Percentiles rank a stretch among this genome's conserved stretches.
Conservation (phyloP, 1,140 invertebrate genomes). For the Battus philenor region DNA sequence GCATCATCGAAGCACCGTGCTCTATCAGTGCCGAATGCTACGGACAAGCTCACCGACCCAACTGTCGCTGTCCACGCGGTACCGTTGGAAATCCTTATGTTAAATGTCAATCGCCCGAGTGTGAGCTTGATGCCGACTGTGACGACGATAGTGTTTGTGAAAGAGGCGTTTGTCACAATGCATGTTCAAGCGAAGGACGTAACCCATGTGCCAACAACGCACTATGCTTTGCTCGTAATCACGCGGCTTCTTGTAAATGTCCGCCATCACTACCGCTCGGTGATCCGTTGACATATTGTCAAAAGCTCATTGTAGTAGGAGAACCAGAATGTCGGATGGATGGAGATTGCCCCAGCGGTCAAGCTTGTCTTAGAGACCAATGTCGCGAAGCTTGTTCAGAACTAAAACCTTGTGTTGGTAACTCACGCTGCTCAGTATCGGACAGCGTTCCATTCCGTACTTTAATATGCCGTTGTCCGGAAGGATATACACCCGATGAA, state of each 20-base stretch:
- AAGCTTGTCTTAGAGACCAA: constrained; percentile 87
- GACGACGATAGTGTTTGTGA: constrained; percentile 82
- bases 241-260: constrained; percentile 85
- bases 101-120: constrained; percentile 87
- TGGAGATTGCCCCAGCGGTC: constrained; percentile 85
- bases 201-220: constrained; percentile 88
- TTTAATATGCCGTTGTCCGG: constrained; percentile 89
- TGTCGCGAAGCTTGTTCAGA: constrained; percentile 87
- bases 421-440: constrained; percentile 85
- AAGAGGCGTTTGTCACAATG: constrained; percentile 83
- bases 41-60: constrained; percentile 84
- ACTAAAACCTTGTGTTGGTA: constrained; percentile 83
- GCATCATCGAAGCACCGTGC: constrained; percentile 86
- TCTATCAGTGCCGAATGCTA: constrained; percentile 89
- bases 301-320: constrained; percentile 67
- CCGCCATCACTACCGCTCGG: constrained; percentile 84
- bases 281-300: constrained; percentile 87
- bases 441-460: constrained; percentile 89
- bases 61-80: constrained; percentile 85
- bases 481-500: constrained; percentile 87
- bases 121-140: constrained; percentile 85
- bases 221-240: constrained; percentile 85
- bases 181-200: constrained; percentile 79
- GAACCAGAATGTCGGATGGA: constrained; percentile 87
- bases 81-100: constrained; percentile 85